These are phyloP conservation scores for Spatula clypeata DNA, from an alignment of 2,797 vertebrate species.

Conservation along the genomic window DNA sequence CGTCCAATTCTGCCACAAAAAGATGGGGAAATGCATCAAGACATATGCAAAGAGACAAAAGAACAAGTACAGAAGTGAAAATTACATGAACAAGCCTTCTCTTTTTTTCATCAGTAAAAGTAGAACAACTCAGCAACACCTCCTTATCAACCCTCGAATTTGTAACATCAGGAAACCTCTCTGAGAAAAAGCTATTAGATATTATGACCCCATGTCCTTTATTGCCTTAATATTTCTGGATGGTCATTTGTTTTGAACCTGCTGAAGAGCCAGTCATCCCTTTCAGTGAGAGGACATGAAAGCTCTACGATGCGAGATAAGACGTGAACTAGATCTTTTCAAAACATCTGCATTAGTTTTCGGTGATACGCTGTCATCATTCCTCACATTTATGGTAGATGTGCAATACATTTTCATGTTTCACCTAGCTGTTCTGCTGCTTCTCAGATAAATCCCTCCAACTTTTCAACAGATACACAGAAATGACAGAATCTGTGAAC, in stretches of 20 bases:
- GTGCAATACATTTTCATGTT: constrained; percentile 64
- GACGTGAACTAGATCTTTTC: constrained; percentile 40
- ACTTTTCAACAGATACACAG: constrained; percentile 60
- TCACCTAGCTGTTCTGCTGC: constrained; percentile 50
- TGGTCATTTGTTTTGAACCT: constrained; percentile 53
- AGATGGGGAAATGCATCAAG: background rate
- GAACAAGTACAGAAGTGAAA: background rate
- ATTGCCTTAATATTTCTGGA: constrained; percentile 68
- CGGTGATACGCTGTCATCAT: constrained; percentile 40
- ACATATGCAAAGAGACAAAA: background rate
- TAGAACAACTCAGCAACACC: background rate
- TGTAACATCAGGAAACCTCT: background rate
- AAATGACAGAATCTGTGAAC: constrained; percentile 61
- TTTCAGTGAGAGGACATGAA: constrained; percentile 17
- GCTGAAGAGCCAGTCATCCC: constrained; percentile 50
- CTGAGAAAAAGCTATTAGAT: constrained; percentile 11
- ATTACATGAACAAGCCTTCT: background rate
- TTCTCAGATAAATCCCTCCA: constrained; percentile 66
- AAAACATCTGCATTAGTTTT: constrained; percentile 62
- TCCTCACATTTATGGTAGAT: constrained; percentile 52
- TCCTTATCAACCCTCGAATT: background rate
- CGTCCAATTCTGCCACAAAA: background rate
- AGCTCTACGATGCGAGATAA: background rate
- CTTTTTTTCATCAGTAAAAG: background rate
- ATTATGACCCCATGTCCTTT: constrained; percentile 13